Evolutionary conservation across 2,888 invertebrate species (phyloP).

Genomic region (Hypolimnas misippus): DNA sequence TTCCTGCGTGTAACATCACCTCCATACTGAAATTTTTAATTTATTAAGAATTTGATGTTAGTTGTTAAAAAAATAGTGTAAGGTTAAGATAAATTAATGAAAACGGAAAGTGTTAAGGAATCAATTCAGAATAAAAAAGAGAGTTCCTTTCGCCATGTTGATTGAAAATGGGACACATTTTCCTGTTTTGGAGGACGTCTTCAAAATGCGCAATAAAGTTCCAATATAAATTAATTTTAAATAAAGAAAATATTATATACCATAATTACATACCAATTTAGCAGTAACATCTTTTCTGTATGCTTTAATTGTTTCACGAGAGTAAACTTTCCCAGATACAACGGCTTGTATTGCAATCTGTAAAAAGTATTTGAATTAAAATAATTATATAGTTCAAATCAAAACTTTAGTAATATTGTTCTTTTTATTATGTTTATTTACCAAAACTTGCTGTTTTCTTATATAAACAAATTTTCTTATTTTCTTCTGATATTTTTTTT

Average conservation of each 20-base stretch:
- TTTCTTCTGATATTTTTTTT: too few species aligned
- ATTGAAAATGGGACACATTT: too few species aligned
- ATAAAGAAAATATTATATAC: not conserved
- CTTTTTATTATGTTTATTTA: too few species aligned
- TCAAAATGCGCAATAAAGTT: too few species aligned
- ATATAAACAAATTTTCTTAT: too few species aligned
- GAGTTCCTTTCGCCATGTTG: too few species aligned
- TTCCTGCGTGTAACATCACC: slow-evolving; percentile 95
- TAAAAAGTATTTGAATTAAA: not conserved
- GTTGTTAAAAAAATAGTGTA: too few species aligned
- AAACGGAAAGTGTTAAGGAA: too few species aligned
- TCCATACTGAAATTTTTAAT: slow-evolving; percentile 88
- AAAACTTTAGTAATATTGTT: not conserved
- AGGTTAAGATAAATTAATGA: not conserved
- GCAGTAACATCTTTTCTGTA: slow-evolving; percentile 96
- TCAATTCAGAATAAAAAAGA: too few species aligned
- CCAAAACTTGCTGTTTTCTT: too few species aligned
- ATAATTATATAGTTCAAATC: not conserved
- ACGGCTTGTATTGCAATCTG: slow-evolving; percentile 92
- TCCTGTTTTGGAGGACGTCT: too few species aligned
- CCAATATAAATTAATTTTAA: not conserved
- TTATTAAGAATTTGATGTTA: too few species aligned
- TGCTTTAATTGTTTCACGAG: slow-evolving; percentile 93
- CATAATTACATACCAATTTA: slow-evolving; percentile 88
- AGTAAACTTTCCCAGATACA: slow-evolving; percentile 90